Percentiles rank a stretch among this genome's conserved stretches.
Conservation (phyloP, 2,113 vertebrate genomes). For the Corythornis vintsioides region DNA sequence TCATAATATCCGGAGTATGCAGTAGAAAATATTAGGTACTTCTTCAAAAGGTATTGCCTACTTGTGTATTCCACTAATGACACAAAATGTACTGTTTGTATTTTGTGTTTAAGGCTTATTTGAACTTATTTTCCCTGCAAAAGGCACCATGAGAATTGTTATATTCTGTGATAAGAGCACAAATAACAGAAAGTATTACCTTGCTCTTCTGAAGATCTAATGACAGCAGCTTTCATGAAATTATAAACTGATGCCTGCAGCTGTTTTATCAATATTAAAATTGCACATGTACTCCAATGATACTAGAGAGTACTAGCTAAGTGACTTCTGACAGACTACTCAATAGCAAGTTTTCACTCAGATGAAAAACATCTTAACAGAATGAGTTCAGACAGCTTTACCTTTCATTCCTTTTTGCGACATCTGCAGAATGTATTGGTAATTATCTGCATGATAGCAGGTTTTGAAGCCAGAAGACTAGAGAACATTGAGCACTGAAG, state of each 20-base stretch:
- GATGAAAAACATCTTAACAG: conserved; percentile 25
- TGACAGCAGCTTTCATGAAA: not conserved
- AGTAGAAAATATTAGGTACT: not conserved
- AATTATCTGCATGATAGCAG: not conserved
- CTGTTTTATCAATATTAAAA: conserved; percentile 34
- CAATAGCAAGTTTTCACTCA: not conserved
- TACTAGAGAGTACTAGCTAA: not conserved
- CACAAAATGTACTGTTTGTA: not conserved
- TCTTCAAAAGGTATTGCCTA: not conserved
- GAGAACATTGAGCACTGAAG: not conserved
- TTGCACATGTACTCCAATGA: not conserved
- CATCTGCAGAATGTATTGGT: not conserved
- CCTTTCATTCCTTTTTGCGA: conserved; percentile 4
- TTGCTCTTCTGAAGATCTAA: not conserved
- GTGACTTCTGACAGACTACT: not conserved
- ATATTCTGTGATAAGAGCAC: not conserved
- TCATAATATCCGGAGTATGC: conserved; percentile 34
- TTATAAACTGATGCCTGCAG: not conserved
- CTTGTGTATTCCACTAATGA: not conserved
- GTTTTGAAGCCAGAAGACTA: not conserved
- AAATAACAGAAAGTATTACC: not conserved
- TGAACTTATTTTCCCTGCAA: not conserved
- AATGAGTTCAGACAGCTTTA: conserved; percentile 13
- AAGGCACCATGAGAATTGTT: not conserved
- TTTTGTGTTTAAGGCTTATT: not conserved